phyloP scores from a whole-genome alignment of 2,113 vertebrate species.

The human region DNA sequence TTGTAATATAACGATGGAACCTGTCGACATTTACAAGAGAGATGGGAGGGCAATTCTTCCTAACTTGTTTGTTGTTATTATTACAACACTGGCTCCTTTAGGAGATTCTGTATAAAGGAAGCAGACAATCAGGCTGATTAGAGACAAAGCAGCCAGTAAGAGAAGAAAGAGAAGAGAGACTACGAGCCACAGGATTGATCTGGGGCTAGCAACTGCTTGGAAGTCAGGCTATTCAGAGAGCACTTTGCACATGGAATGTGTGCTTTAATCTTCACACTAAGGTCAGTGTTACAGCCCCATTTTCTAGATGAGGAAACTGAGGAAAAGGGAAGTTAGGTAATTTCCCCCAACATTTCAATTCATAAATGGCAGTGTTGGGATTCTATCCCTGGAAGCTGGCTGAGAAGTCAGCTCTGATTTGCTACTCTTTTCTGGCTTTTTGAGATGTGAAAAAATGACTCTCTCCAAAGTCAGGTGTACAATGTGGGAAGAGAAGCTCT shows the following conservation, averaged over 20 bases:
- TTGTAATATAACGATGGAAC: constrained; percentile 60
- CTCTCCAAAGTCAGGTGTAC: too few relatives aligned
- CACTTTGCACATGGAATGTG: neutral
- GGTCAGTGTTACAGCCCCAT: neutral
- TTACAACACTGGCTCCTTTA: constrained; percentile 52
- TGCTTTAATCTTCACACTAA: neutral
- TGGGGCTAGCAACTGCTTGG: neutral
- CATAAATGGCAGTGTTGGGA: neutral
- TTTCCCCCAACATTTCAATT: neutral
- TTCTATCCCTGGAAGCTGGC: neutral
- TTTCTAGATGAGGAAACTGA: neutral
- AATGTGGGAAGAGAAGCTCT: too few relatives aligned
- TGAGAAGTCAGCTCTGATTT: neutral
- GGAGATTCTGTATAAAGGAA: constrained; percentile 25
- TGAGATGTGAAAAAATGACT: neutral
- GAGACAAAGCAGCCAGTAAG: neutral
- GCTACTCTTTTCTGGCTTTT: neutral
- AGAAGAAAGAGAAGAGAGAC: neutral
- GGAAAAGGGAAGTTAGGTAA: neutral
- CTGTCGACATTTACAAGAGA: constrained; percentile 77
- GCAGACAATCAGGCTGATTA: neutral
- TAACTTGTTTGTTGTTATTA: constrained; percentile 67
- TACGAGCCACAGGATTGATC: neutral
- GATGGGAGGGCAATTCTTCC: constrained; percentile 73
- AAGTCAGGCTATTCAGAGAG: neutral